These are phyloP conservation scores for Heterodera filipjevi DNA, from an alignment of 2,888 invertebrate species.

Conservation along the genomic window DNA sequence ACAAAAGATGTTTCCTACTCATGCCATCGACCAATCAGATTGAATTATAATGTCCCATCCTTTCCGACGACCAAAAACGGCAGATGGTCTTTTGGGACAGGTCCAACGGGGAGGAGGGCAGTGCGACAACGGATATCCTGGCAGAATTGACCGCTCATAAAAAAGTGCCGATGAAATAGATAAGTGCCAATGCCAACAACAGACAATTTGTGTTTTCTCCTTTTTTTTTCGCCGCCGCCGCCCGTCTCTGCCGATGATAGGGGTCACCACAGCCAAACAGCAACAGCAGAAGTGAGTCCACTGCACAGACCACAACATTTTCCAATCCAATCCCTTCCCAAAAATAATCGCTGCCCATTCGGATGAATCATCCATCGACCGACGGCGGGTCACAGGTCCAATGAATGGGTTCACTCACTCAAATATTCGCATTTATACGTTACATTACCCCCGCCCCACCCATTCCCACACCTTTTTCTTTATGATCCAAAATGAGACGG, in stretches of 20 bases:
- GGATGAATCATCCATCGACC: neutral
- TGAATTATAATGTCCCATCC: neutral
- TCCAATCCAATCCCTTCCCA: neutral
- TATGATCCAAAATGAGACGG: neutral
- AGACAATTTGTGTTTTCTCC: neutral
- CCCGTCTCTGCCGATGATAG: neutral
- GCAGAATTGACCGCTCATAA: neutral
- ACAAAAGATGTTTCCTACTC: neutral
- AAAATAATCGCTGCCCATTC: neutral
- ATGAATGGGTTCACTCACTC: slow-evolving; percentile 6
- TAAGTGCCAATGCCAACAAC: slow-evolving; percentile 10
- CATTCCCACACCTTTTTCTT: neutral
- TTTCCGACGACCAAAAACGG: neutral
- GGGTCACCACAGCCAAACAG: neutral
- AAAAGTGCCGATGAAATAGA: neutral
- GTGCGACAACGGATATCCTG: neutral
- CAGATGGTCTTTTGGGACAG: neutral
- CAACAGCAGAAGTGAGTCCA: slow-evolving; percentile 5
- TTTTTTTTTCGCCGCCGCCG: neutral
- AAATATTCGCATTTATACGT: neutral
- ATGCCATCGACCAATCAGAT: neutral
- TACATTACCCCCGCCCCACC: neutral
- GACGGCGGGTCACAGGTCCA: neutral
- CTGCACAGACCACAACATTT: neutral
- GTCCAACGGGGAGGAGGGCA: neutral